Base-by-base conservation (phyloP, 2,113 vertebrate genomes). In the Channa maculata region DNA sequence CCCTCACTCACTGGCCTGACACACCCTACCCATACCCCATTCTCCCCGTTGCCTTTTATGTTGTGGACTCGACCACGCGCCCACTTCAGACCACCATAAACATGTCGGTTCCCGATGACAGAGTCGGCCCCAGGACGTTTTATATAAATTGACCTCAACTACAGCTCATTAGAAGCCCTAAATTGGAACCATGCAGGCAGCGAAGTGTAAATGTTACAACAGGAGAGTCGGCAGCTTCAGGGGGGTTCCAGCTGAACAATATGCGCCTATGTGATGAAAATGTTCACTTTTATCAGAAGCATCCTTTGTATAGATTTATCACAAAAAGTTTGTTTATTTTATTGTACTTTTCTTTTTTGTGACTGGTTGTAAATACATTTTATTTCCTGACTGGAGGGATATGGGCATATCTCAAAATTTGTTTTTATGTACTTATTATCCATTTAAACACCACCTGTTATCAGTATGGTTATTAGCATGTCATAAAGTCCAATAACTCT, bases 41-140 rank as follows among this genome's bases (percentile, higher is more conserved):
- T 82, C 85, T 79, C 89, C 77, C 83, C 45, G 73, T 83, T 75
- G 83, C 71, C 90, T 94, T 94, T 93, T 89, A 95, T 93, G 92
- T 89, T 90, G 93, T 85, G 90, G 93, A 94, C 85, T 91, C 69
- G 67, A 94, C 92, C 89, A 59, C 90, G 83, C 88, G 78, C 93
- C 94, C 92, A 92, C 94, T 94, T 93, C 93, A 95, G 93, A 94
- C 93, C 93, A 93, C 93, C 91, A 85, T 94, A 95, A 95, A 95
- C 93, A 95, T 93, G 91, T 92, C 85, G 89, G 92, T 46, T 88
- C 91, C 77, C 94, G 94, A 95, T 95, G 94, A 95, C 92, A 95
- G 93, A 93, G 89, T 91, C 77, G 70, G 93, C 89, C 91, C 71
- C 54, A 75, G 91, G 92, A 92, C 85, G 82, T 94, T 93, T 93